phyloP scores from a whole-genome alignment of 2,888 invertebrate genomes.

The Drosophila kambysellisi region DNA sequence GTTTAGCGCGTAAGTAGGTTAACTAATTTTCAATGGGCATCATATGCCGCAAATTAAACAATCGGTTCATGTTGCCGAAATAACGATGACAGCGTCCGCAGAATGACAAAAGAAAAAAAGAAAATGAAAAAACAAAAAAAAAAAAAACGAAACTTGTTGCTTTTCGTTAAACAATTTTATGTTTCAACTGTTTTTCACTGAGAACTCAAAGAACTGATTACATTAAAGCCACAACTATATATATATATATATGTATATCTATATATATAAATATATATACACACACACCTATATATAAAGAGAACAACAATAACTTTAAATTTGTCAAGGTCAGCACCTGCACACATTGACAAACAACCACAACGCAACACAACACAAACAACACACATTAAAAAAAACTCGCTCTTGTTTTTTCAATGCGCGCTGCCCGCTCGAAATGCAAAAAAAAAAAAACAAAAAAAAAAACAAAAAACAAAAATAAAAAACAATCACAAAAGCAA shows the following conservation, averaged over 20 bases:
- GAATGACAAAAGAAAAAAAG: constrained; percentile 18
- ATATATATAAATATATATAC: not conserved
- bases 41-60: constrained; percentile 51
- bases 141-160: constrained; percentile 17
- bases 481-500: constrained; percentile 19
- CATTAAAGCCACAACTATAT: constrained; percentile 42
- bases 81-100: constrained; percentile 38
- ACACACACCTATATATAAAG: constrained; percentile 5
- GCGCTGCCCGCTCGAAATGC: constrained; percentile 35
- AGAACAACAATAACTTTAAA: constrained; percentile 28
- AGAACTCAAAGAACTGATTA: constrained; percentile 81
- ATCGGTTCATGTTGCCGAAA: constrained; percentile 24
- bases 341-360: constrained; percentile 14
- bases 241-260: not conserved
- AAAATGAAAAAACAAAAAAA: constrained; percentile 1
- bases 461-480: constrained; percentile 10
- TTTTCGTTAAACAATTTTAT: constrained; percentile 21
- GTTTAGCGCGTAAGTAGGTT: constrained; percentile 69
- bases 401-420: constrained; percentile 22
- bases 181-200: constrained; percentile 42
- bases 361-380: constrained; percentile 12
- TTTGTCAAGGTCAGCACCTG: constrained; percentile 45
- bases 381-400: constrained; percentile 18
- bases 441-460: not conserved
- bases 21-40: constrained; percentile 69